These are phyloP conservation scores for Yponomeuta malinellus DNA, from an alignment of 2,888 invertebrate species.

Conservation along the genomic window DNA sequence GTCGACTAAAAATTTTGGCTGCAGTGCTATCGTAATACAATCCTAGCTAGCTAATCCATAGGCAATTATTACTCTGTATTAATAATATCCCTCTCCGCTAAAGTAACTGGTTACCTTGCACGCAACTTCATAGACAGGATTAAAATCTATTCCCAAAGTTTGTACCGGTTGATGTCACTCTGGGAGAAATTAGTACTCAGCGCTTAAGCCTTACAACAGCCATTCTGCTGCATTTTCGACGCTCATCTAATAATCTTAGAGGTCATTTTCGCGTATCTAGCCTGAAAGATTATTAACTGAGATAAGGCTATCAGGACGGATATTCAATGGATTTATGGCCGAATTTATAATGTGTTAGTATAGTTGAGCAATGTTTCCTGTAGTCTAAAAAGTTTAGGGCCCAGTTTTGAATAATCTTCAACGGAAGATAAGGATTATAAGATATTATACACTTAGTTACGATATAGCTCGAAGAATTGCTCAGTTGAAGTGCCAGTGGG, in stretches of 20 bases:
- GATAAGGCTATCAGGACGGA: background rate
- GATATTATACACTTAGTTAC: too few species aligned
- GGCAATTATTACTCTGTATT: too few species aligned
- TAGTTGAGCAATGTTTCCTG: background rate
- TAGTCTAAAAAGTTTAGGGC: background rate
- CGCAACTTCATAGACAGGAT: background rate
- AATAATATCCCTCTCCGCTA: too few species aligned
- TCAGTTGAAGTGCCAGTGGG: too few species aligned
- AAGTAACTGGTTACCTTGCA: background rate
- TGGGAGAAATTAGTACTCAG: background rate
- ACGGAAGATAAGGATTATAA: background rate
- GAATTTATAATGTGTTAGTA: background rate
- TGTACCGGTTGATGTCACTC: background rate
- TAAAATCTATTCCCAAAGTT: background rate
- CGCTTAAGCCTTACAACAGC: background rate
- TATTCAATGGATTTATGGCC: background rate
- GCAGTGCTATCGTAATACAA: too few species aligned
- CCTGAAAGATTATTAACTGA: background rate
- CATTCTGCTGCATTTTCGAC: background rate
- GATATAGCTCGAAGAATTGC: too few species aligned
- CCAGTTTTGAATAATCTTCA: background rate
- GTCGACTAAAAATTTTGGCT: too few species aligned
- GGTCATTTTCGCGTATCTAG: background rate
- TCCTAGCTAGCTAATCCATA: too few species aligned
- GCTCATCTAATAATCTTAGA: background rate